Conservation (phyloP, 2,113 vertebrate genomes). For the Oncorhynchus kisutch region DNA sequence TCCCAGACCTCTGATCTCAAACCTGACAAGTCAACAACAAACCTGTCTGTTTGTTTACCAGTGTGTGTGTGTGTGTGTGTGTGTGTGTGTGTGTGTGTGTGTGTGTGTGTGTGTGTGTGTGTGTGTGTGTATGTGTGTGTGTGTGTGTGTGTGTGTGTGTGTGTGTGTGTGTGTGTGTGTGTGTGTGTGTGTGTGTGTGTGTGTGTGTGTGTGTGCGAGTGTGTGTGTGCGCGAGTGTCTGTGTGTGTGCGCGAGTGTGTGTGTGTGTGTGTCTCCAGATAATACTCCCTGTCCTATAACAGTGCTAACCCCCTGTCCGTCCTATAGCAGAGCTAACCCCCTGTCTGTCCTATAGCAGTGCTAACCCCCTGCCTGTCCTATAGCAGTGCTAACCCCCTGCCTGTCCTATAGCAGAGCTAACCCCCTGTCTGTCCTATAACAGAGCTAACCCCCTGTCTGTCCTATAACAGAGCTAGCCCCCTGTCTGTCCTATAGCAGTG, state of each 20-base stretch:
- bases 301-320: too few relatives aligned
- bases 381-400: too few relatives aligned
- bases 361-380: too few relatives aligned
- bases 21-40: background rate
- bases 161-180: background rate
- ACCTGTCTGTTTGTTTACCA: background rate
- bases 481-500: too few relatives aligned
- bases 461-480: too few relatives aligned
- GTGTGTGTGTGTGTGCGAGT: background rate
- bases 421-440: too few relatives aligned
- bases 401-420: too few relatives aligned
- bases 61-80: background rate
- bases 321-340: too few relatives aligned
- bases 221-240: background rate
- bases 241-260: slow-evolving; percentile 6
- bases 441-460: too few relatives aligned
- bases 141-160: background rate
- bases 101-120: background rate
- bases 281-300: too few relatives aligned
- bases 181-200: background rate
- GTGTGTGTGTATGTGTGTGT: background rate
- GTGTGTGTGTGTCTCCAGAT: background rate
- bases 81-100: slow-evolving; percentile 1
- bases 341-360: too few relatives aligned
- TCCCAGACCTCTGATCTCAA: background rate